These are phyloP conservation scores for Diarsia dahlii DNA, from an alignment of 2,888 invertebrate genomes.

Conservation along the genomic window DNA sequence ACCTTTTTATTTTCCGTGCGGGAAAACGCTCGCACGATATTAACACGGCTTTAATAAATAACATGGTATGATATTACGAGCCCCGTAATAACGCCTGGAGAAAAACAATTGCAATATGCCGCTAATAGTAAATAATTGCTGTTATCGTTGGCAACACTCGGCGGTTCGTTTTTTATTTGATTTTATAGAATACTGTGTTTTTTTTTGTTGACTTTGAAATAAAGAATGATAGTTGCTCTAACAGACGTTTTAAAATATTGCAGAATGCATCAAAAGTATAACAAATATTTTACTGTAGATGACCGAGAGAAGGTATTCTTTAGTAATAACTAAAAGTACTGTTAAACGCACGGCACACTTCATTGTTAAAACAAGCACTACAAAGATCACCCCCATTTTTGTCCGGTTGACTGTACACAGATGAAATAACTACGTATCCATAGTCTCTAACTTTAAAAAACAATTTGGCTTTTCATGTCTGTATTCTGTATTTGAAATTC, in stretches of 20 bases:
- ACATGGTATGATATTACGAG: background rate
- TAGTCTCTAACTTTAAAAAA: slow-evolving; percentile 1
- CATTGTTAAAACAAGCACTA: background rate
- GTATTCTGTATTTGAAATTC: slow-evolving; percentile 35
- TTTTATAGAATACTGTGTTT: background rate
- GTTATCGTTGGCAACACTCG: slow-evolving; percentile 26
- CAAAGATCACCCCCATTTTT: background rate
- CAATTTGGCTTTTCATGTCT: slow-evolving; percentile 1
- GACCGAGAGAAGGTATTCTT: background rate
- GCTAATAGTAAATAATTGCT: slow-evolving; percentile 49
- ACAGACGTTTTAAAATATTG: background rate
- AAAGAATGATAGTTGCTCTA: background rate
- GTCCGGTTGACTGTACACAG: background rate
- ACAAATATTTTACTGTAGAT: background rate
- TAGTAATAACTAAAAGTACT: background rate
- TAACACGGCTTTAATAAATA: slow-evolving; percentile 38
- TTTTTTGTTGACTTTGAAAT: background rate
- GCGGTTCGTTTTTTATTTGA: background rate
- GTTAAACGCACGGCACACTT: background rate
- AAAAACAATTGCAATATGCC: slow-evolving; percentile 44
- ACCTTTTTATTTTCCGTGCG: slow-evolving; percentile 4
- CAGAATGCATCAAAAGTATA: background rate
- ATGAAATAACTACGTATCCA: background rate
- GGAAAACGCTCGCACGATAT: slow-evolving; percentile 14
- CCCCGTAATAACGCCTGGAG: slow-evolving; percentile 31